Evolutionary conservation across 2,113 vertebrate species (phyloP), one percentile per base, ranked within the genome.

Genomic region (Microtus oregoni): DNA sequence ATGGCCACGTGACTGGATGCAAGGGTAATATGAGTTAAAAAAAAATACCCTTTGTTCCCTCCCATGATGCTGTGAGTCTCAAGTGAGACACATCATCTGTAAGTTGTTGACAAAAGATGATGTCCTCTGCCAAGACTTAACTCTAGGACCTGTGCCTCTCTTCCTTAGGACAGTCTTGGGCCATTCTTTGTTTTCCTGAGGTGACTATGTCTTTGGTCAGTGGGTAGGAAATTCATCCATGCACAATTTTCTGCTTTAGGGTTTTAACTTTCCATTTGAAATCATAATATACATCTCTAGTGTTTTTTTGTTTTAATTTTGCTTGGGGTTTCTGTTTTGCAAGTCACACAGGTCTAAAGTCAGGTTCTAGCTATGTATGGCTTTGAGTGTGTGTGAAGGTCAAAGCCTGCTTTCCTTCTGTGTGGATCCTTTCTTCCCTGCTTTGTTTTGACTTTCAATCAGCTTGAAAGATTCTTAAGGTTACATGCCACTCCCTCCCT

Each of bases 221-320:
- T 30, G 93, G 89, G 30, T 17, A 50, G 86, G n/a, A 76, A 83
- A 32, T 63, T n/a, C 67, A 93, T 73, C 24, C 68, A 50, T 75
- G 92, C 97, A 98, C 79, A 72, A 96, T 24, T 96, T 81, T 50
- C 2, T 52, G 63, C 32, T 88, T 96, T 93, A 47, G 50, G 68
- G 78, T 94, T 90, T 76, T 78, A 95, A 93, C 96, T 97, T 97
- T 94, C 38, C 89, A 12, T 35, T 24, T 87, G 72, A 79, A 97
- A 97, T 44, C 83, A 91, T 55, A 97, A 67, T 81, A 94, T 41
- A 97, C 93, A 86, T 28, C 52, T n/a, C n/a, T n/a, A n/a, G n/a
- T n/a, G n/a, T 32, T 32, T 32, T 32, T 8, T 58, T 50, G 58
- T 47, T 78, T 58, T 58, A 58, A 13, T 20, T 30, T 86, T 41